phyloP scores from a whole-genome alignment of 2,888 invertebrate genomes.

The Thera obeliscata region DNA sequence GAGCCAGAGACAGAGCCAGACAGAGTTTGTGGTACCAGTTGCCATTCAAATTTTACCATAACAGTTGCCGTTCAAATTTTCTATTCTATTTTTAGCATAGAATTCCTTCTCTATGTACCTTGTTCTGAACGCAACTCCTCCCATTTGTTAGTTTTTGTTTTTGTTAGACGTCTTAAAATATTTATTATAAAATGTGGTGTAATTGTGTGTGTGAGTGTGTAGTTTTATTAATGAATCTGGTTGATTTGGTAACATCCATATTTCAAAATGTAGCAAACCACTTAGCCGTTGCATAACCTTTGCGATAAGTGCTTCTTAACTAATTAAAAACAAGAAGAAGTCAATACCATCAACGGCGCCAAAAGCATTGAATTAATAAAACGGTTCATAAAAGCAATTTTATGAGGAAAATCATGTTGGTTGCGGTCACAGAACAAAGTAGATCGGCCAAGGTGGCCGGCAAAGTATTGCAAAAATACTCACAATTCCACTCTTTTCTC shows the following conservation, averaged over 20 bases:
- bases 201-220: not conserved
- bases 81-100: too few relatives aligned
- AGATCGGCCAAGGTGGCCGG: too few relatives aligned
- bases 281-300: not conserved
- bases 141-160: too few relatives aligned
- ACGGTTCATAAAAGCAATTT: conserved; percentile 60
- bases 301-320: conserved; percentile 16
- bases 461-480: too few relatives aligned
- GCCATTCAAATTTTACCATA: too few relatives aligned
- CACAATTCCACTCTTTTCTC: too few relatives aligned
- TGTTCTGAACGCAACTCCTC: too few relatives aligned
- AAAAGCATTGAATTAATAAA: conserved; percentile 51
- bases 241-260: not conserved
- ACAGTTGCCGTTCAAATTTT: too few relatives aligned
- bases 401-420: conserved; percentile 71
- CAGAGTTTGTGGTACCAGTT: too few relatives aligned
- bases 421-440: conserved; percentile 28
- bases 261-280: conserved; percentile 6
- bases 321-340: conserved; percentile 30
- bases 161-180: too few relatives aligned
- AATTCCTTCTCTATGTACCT: too few relatives aligned
- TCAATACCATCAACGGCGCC: conserved; percentile 20
- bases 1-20: too few relatives aligned
- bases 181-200: not conserved
- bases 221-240: not conserved